phyloP scores from a whole-genome alignment of 2,113 vertebrate genomes.

The Varanus komodoensis region DNA sequence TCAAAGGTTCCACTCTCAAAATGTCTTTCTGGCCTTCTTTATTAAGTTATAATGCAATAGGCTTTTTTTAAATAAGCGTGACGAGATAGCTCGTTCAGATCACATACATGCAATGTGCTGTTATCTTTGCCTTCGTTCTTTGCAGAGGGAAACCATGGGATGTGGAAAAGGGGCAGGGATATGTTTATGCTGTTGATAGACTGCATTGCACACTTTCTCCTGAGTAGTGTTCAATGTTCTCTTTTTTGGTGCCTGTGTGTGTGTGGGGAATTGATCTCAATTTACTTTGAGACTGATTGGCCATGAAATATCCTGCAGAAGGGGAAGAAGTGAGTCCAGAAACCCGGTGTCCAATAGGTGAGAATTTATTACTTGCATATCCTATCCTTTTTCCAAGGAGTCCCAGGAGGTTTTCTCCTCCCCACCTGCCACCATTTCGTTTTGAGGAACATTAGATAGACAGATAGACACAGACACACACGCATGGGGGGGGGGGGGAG shows the following conservation, averaged over 20 bases:
- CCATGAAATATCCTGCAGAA: background rate
- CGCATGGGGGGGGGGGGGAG: background rate
- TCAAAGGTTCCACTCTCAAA: slow-evolving; percentile 66
- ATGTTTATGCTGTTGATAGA: background rate
- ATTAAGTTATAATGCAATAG: slow-evolving; percentile 32
- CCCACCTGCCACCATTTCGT: background rate
- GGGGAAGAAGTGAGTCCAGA: background rate
- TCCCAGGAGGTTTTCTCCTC: background rate
- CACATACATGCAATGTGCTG: slow-evolving; percentile 20
- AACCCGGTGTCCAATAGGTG: too few species aligned
- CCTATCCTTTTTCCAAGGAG: background rate
- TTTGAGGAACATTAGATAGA: background rate
- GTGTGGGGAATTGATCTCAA: background rate
- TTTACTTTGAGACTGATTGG: background rate
- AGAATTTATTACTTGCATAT: background rate
- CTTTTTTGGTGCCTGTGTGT: background rate
- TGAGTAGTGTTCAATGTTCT: background rate
- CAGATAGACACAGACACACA: too few species aligned
- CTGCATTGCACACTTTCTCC: background rate
- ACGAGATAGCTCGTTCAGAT: slow-evolving; percentile 36
- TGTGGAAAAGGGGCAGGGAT: background rate
- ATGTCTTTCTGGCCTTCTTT: slow-evolving; percentile 45
- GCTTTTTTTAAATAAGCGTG: background rate
- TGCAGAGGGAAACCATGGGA: background rate
- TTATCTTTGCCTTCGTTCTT: slow-evolving; percentile 22